phyloP scores from a whole-genome alignment of 2,888 invertebrate species.

The Cryptus armator region DNA sequence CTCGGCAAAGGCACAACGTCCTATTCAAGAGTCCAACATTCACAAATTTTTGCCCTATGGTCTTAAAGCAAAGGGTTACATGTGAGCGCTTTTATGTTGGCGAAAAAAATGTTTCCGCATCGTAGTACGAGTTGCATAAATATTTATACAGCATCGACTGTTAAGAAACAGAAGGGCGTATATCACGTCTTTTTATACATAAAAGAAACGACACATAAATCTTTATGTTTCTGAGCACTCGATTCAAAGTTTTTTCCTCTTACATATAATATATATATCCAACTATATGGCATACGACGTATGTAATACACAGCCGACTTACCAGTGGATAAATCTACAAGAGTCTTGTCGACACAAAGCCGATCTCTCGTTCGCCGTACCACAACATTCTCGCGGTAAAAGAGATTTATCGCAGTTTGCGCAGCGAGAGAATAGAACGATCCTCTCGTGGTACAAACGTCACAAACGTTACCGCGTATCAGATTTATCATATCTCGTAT shows the following conservation, averaged over 20 bases:
- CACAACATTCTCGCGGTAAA: slow-evolving; percentile 46
- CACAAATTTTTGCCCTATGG: neutral
- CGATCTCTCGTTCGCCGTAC: slow-evolving; percentile 33
- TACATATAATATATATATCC: too few relatives aligned
- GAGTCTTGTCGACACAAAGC: slow-evolving; percentile 26
- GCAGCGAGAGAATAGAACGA: slow-evolving; percentile 47
- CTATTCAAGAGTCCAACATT: neutral
- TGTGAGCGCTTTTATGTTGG: neutral
- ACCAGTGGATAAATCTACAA: slow-evolving; percentile 36
- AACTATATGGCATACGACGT: too few relatives aligned
- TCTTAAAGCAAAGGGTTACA: neutral
- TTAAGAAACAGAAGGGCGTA: too few relatives aligned
- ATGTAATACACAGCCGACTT: neutral
- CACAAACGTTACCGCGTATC: slow-evolving; percentile 34
- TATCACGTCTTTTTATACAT: too few relatives aligned
- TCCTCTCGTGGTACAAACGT: slow-evolving; percentile 44
- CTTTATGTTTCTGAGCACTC: too few relatives aligned
- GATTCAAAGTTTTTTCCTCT: too few relatives aligned
- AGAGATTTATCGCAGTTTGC: slow-evolving; percentile 60
- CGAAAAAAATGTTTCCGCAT: neutral
- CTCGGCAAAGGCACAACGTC: neutral
- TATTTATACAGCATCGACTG: neutral
- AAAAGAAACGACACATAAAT: too few relatives aligned
- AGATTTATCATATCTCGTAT: slow-evolving; percentile 34
- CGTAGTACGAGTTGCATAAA: neutral